phyloP scores from a whole-genome alignment of 2,888 invertebrate species.

The Eremobia ochroleuca region DNA sequence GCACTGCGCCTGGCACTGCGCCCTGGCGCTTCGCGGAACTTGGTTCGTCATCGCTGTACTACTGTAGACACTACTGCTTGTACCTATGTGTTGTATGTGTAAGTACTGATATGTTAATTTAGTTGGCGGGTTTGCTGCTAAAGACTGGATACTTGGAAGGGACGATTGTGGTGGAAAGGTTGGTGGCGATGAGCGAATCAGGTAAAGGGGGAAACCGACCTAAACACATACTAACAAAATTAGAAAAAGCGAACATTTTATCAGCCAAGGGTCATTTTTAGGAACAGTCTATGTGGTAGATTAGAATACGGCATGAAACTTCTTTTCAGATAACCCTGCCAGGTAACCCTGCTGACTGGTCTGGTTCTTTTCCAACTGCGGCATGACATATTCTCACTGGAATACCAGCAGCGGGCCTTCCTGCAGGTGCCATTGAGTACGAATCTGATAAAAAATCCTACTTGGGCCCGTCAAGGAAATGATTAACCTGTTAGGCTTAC shows the following conservation, averaged over 20 bases:
- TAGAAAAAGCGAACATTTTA: not conserved
- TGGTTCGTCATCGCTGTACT: constrained; percentile 25
- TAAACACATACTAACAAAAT: not conserved
- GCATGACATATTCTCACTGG: not conserved
- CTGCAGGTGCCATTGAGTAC: not conserved
- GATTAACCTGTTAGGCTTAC: not conserved
- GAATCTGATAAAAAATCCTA: not conserved
- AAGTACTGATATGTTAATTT: not conserved
- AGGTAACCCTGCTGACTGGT: not conserved
- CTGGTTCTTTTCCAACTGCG: not conserved
- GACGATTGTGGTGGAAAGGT: not conserved
- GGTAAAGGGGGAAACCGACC: not conserved
- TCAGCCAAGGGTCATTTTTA: not conserved
- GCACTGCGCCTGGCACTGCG: constrained; percentile 34
- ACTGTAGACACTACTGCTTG: not conserved
- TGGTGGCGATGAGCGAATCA: not conserved
- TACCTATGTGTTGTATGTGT: not conserved
- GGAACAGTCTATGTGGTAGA: not conserved
- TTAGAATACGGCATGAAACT: not conserved
- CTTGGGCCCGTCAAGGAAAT: not conserved
- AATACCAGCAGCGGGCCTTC: not conserved
- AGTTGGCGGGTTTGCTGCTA: not conserved
- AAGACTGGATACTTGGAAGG: not conserved
- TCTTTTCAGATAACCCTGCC: not conserved
- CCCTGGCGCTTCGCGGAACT: constrained; percentile 36